Conservation (phyloP, 2,888 invertebrate species). For the Ceraclea dissimilis region DNA sequence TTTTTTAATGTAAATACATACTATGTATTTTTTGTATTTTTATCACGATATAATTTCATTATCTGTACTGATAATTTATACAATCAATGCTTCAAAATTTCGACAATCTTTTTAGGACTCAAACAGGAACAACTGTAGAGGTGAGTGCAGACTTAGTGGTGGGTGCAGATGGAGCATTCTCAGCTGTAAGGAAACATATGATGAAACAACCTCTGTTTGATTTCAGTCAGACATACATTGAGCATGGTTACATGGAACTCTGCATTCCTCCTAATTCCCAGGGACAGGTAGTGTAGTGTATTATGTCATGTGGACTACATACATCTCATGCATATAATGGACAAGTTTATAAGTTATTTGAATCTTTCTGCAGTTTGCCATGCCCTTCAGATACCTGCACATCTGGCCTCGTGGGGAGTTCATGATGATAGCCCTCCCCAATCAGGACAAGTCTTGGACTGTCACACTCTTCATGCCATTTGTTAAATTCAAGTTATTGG, state of each 20-base stretch:
- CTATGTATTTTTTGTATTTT: not conserved
- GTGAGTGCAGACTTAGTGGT: conserved; percentile 72
- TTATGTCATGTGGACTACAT: not conserved
- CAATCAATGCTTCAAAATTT: not conserved
- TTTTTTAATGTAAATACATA: conserved; percentile 58
- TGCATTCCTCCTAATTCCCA: conserved; percentile 65
- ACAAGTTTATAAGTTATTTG: too few species aligned
- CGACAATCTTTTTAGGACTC: conserved; percentile 37
- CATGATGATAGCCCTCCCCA: conserved; percentile 98
- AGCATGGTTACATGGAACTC: conserved; percentile 92
- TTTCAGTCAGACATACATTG: conserved; percentile 86
- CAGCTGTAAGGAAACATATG: conserved; percentile 73
- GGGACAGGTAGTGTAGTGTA: conserved; percentile 47
- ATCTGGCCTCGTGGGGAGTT: conserved; percentile 95
- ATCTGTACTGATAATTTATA: not conserved
- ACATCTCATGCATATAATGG: too few species aligned
- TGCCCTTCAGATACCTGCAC: conserved; percentile 84
- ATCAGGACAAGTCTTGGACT: conserved; percentile 87
- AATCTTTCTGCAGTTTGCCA: conserved; percentile 61
- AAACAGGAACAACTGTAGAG: conserved; percentile 42
- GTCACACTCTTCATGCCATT: conserved; percentile 97
- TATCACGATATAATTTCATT: not conserved
- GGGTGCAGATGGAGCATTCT: conserved; percentile 94
- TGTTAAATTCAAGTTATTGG: conserved; percentile 59
- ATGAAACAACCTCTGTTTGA: conserved; percentile 75